Evolutionary conservation across 2,888 invertebrate species (phyloP).

Genomic region (Agonopterix arenella): DNA sequence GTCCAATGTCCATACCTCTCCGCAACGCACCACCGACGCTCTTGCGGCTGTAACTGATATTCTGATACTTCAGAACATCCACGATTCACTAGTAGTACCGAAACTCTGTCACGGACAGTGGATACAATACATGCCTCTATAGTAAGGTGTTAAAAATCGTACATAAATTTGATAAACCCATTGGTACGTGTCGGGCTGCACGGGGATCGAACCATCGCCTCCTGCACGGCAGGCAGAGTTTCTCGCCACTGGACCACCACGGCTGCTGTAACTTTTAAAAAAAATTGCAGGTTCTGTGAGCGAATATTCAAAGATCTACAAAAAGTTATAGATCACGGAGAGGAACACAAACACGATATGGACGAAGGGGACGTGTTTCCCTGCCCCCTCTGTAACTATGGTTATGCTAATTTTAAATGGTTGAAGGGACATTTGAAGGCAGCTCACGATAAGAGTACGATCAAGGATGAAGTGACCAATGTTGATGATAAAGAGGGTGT

Average conservation of each 20-base stretch:
- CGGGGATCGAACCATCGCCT: no score
- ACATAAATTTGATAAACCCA: no score
- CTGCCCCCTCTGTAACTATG: slow-evolving; percentile 62
- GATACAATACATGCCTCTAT: no score
- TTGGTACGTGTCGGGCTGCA: no score
- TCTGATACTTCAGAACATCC: no score
- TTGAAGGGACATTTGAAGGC: slow-evolving; percentile 56
- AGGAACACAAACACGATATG: slow-evolving; percentile 49
- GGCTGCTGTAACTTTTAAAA: background rate
- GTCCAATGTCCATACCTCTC: no score
- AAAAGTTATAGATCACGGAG: slow-evolving; percentile 48
- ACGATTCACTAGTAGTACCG: no score
- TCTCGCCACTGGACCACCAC: background rate
- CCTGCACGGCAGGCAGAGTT: no score
- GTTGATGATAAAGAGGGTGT: background rate
- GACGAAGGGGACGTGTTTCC: slow-evolving; percentile 58
- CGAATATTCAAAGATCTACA: slow-evolving; percentile 33
- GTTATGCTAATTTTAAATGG: slow-evolving; percentile 61
- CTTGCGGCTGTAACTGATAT: no score
- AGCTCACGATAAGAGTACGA: slow-evolving; percentile 39
- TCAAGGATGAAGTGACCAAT: slow-evolving; percentile 2
- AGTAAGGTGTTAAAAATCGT: no score
- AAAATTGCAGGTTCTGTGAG: slow-evolving; percentile 48
- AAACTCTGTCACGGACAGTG: no score
- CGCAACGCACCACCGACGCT: no score